Evolutionary conservation across 2,113 vertebrate genomes (phyloP), one percentile per base, ranked within the genome.

Genomic region (Acinonyx jubatus): DNA sequence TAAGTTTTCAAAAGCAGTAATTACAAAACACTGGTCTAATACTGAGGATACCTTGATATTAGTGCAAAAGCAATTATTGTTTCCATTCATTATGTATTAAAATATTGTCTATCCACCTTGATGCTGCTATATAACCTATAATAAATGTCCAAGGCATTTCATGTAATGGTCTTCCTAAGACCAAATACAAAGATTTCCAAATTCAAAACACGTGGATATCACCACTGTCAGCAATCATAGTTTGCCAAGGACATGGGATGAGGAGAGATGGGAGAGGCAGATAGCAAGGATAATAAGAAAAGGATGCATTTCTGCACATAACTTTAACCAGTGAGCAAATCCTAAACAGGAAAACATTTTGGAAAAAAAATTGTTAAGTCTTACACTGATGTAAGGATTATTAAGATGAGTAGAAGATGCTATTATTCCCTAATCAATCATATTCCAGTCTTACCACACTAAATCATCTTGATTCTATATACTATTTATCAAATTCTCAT

Each of bases 1-100:
- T 86, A 86, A 69, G 25, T 36, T 85, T 92, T 89, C 50, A 86
- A 94, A 81, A 14, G 12, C 23, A 94, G 15, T 80, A 92, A 92
- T 92, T 50, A 92, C 27, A 92, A 92, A 73, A 86, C 14, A 83
- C 63, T 57, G 23, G 14, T 76, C 69, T 71, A 93, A 89, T 74
- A 27, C 52, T 97, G 31, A 96, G 88, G 80, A 81, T 15, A 66
- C 12, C 29, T 71, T 85, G 21, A 94, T 36, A 89, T 79, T 63
- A 69, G 9, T 27, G 68, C 41, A 92, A 96, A 63, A 81, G n/a
- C 31, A 89, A 79, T 84, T 61, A 66, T 85, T 81, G 66, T 96
- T 92, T 63, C 69, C 14, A 76, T 65, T 33, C 21, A 10, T 50
- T 73, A n/a, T 57, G 66, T 15, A 69, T 95, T 36, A 73, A 23